A percentile compares a stretch with the other conserved stretches of the same genome.
Conservation (phyloP, 2,797 vertebrate species). For the Spinibarbus caldwelli region DNA sequence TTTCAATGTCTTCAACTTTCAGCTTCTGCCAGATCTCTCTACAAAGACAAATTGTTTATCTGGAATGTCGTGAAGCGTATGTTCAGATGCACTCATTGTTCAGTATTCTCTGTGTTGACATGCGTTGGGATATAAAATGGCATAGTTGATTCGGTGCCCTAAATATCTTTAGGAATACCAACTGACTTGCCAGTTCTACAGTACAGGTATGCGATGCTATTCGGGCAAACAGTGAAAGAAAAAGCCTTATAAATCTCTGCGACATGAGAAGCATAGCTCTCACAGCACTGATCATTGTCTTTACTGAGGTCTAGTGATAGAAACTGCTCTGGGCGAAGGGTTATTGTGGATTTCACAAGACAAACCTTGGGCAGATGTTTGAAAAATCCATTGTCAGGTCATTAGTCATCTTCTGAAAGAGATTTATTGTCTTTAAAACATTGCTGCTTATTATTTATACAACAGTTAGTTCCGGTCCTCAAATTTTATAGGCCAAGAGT, state of each 20-base stretch:
- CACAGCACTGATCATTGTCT: neutral
- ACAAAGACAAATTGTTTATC: conserved; percentile 81
- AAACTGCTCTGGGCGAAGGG: neutral
- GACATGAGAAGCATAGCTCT: neutral
- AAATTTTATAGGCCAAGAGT: neutral
- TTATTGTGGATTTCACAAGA: neutral
- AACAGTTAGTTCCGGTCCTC: neutral
- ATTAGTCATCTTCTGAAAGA: conserved; percentile 18
- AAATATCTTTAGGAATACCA: conserved; percentile 61
- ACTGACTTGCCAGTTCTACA: conserved; percentile 50
- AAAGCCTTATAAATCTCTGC: conserved; percentile 7
- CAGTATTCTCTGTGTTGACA: conserved; percentile 68
- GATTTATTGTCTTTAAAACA: conserved; percentile 3
- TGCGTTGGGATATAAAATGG: conserved; percentile 68
- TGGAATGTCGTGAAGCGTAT: conserved; percentile 75
- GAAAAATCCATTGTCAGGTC: neutral
- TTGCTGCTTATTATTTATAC: neutral
- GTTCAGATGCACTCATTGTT: conserved; percentile 65
- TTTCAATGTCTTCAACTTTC: conserved; percentile 75
- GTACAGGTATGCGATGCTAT: conserved; percentile 44
- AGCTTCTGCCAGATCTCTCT: conserved; percentile 71
- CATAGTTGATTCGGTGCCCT: conserved; percentile 69
- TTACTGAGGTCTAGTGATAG: neutral
- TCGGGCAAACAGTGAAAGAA: conserved; percentile 16
- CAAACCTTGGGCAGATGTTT: neutral